Evolutionary conservation across 2,113 vertebrate genomes (phyloP).

Genomic region (Apodemus sylvaticus): DNA sequence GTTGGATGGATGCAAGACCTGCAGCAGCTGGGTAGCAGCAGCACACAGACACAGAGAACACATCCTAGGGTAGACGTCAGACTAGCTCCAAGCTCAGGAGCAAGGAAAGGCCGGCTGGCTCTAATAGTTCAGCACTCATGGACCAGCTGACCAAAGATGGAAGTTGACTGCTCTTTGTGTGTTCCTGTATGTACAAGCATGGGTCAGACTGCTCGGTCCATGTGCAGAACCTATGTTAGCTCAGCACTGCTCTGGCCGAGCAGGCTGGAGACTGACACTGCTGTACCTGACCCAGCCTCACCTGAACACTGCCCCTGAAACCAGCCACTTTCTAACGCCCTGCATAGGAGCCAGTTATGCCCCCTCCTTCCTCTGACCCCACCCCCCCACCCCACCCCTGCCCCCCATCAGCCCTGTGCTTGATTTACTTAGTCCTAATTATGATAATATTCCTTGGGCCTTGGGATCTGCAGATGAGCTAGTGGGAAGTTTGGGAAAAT

Average conservation of each 20-base stretch:
- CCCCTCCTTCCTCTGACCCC: background rate
- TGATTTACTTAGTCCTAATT: background rate
- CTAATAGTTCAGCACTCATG: rapidly evolving
- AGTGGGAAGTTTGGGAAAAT: background rate
- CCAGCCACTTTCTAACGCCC: background rate
- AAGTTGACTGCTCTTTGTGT: background rate
- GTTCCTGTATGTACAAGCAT: background rate
- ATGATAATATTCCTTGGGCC: background rate
- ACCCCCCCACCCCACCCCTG: no score
- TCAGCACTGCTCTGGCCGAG: background rate
- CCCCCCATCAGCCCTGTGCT: background rate
- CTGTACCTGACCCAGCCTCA: background rate
- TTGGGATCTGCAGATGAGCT: background rate
- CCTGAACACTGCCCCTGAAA: background rate
- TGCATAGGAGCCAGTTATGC: background rate
- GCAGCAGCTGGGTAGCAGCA: background rate
- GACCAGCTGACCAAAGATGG: background rate
- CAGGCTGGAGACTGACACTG: background rate
- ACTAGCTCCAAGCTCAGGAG: rapidly evolving
- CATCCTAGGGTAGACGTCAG: background rate
- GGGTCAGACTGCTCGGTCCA: background rate
- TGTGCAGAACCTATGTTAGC: background rate
- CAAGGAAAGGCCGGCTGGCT: background rate
- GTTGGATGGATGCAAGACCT: background rate
- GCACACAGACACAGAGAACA: background rate